Conservation (phyloP, 2,888 invertebrate genomes). For the Tipula confusa region DNA sequence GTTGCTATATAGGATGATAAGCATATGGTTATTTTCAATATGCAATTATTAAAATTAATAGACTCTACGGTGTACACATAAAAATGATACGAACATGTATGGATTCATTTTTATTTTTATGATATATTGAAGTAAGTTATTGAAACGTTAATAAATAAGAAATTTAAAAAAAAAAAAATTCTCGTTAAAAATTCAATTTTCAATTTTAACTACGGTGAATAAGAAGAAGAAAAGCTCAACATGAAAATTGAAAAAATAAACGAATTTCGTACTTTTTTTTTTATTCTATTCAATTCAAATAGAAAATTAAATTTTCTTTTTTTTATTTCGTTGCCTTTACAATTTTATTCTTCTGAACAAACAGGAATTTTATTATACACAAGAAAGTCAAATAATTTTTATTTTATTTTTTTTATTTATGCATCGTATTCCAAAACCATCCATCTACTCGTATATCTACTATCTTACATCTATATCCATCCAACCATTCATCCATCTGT, state of each 20-base stretch:
- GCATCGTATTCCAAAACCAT: background rate
- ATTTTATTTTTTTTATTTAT: too few species aligned
- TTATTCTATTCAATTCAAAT: conserved; percentile 15
- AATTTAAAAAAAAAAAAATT: background rate
- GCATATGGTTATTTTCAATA: background rate
- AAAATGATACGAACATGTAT: background rate
- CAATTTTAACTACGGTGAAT: background rate
- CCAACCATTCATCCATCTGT: background rate
- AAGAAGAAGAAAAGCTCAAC: conserved; percentile 20
- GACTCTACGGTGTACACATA: background rate
- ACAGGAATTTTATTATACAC: conserved; percentile 16
- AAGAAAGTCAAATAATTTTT: conserved; percentile 15
- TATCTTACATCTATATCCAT: background rate
- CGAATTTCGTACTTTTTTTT: conserved; percentile 16
- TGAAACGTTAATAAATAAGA: background rate
- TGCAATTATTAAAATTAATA: background rate
- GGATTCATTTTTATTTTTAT: background rate
- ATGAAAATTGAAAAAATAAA: conserved; percentile 12
- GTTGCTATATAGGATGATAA: too few species aligned
- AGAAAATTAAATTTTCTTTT: conserved; percentile 20
- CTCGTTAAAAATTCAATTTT: background rate
- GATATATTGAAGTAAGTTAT: background rate
- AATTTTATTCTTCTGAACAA: conserved; percentile 25
- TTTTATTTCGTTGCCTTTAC: conserved; percentile 3
- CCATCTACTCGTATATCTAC: background rate